Base-by-base conservation (phyloP, 2,888 invertebrate species). In the Hirtodrosophila histrioides region DNA sequence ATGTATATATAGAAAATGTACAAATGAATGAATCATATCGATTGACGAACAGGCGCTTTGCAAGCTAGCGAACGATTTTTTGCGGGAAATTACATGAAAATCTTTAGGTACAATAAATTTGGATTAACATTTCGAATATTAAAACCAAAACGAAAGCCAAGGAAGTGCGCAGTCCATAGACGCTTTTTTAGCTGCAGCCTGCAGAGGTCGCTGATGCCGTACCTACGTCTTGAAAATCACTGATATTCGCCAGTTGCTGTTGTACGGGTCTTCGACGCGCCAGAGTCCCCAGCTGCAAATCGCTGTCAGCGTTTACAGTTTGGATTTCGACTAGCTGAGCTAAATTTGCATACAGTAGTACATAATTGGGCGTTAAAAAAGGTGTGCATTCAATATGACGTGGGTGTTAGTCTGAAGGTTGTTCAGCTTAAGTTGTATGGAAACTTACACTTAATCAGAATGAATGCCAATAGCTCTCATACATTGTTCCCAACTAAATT, bases 311-410 rank as follows among this genome's bases (percentile, higher is more conserved):
- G 63, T 75, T 73, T 71, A 82, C 67, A 62, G 90, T 89, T 81
- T 90, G 90, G 81, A 89, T 89, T 89, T 89, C 79, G 81, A 89
- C 88, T 81, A 89, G 90, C 87, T 89, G 89, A 57, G 90, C 89
- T 89, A 89, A 71, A 87, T 70, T 62, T 60, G 69, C 69, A 75
- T 74, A 88, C 66, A 61, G 62, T 64, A 53, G 57, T 67, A 67
- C 40, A 68, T 49, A 63, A 66, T 66, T 46, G 58, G 49, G 23
- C 50, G 31, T 60, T 67, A 43, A 46, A 48, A 48, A 48, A n/a
- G 27, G 27, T 31, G 35, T 48, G 11, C 36, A 12, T 36, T 36
- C 36, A 36, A 46, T 55, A 31, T 37, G 31, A n/a, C 46, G 35
- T 44, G 36, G 17, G 17, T 54, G 44, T 54, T 54, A 54, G 43